Base-by-base conservation (phyloP, 2,888 invertebrate genomes). In the Parelbella ahira region DNA sequence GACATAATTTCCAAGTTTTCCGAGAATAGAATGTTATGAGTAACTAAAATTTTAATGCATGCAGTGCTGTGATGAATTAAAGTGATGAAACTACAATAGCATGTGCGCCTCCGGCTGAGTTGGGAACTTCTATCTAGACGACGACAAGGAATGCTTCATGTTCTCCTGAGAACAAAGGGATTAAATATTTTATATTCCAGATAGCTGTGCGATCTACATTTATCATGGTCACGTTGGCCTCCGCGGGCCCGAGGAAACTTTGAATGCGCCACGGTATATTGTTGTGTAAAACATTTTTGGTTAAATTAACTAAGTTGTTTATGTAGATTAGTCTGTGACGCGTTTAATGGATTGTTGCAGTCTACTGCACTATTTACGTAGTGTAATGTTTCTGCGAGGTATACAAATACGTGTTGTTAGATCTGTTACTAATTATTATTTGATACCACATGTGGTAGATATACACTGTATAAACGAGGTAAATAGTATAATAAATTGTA, bases 131-230 rank as follows among this genome's bases (percentile, higher is more conserved):
- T 39, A 9, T 32, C 18, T 25, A 39, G 39, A 15, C 9, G 25
- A 20, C 23, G 33, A 27, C 32, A 20, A 33, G 20, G 32, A 33
- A 33, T 33, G 41, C 18, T 42, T 21, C 23, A 34, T 34, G 34
- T 42, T 27, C 41, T 33, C 20, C 27, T 28, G 19, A 42, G 34
- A 42, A 42, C 42, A 42, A 42, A 34, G 42, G 23, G 27, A 42
- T 42, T 42, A 42, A 42, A 42, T 34, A 42, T 42, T 34, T 41
- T 34, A 42, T 23, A 28, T 42, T 25, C 11, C 15, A 34, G 33
- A 41, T 34, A 27, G 41, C 32, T 25, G 41, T 41, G 27, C 33
- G 27, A 41, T 33, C 33, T 25, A 41, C 27, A 41, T 41, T 28
- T 33, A 19, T 41, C 32, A 27, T 10, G 38, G 39, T 20, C 39